phyloP scores from a whole-genome alignment of 2,888 invertebrate genomes.

The Apomyelois bistriatella region DNA sequence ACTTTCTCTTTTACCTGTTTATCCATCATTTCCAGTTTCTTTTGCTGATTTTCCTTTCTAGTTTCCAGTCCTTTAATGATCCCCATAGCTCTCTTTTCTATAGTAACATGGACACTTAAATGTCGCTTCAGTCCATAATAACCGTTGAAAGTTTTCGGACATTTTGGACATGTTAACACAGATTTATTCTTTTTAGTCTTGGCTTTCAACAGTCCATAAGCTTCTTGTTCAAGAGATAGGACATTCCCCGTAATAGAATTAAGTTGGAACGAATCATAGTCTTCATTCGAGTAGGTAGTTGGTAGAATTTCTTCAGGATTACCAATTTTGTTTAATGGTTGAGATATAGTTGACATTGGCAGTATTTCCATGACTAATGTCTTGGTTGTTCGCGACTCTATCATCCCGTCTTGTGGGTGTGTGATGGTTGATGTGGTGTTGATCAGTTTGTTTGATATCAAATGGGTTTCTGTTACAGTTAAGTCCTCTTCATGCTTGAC shows the following conservation, averaged over 20 bases:
- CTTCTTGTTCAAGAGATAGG: constrained; percentile 63
- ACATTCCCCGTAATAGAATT: constrained; percentile 70
- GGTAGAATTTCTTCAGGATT: constrained; percentile 65
- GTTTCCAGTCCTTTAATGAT: constrained; percentile 46
- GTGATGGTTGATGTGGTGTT: constrained; percentile 62
- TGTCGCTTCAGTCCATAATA: constrained; percentile 40
- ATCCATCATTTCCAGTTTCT: constrained; percentile 27
- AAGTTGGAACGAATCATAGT: constrained; percentile 53
- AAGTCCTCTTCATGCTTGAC: constrained; percentile 57
- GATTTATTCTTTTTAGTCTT: constrained; percentile 32
- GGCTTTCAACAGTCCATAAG: constrained; percentile 53
- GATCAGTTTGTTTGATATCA: constrained; percentile 64
- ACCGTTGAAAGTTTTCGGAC: constrained; percentile 45
- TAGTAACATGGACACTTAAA: constrained; percentile 49
- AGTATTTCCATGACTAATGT: constrained; percentile 65
- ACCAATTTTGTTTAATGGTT: constrained; percentile 35
- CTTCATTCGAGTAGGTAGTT: constrained; percentile 35
- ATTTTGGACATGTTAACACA: constrained; percentile 43
- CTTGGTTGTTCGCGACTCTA: constrained; percentile 57
- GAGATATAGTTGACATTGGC: constrained; percentile 35
- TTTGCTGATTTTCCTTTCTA: constrained; percentile 39
- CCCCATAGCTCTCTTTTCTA: constrained; percentile 52
- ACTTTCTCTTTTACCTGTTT: constrained; percentile 19
- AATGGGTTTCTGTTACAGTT: constrained; percentile 58
- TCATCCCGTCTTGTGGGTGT: constrained; percentile 48